These are phyloP conservation scores for Epizoanthus fatuus DNA, from an alignment of 92 coral and sea anemone species.

Conservation along the genomic window DNA sequence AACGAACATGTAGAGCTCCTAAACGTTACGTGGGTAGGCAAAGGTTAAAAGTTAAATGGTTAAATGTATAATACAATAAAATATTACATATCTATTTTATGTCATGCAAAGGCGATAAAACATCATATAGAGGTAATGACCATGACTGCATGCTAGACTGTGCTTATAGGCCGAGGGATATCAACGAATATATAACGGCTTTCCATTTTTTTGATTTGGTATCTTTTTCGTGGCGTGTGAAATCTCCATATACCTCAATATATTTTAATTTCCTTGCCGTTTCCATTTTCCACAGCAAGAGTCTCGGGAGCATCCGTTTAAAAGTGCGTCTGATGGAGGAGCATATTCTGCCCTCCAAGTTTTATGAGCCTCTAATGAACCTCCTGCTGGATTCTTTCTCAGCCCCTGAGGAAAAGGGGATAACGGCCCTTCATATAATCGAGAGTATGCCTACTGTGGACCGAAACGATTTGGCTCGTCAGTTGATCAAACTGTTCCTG, in stretches of 20 bases:
- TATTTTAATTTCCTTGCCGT: not conserved
- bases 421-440: constrained; percentile 81
- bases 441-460: constrained; percentile 86
- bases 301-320: constrained; percentile 91
- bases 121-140: no score
- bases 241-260: not conserved
- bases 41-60: no score
- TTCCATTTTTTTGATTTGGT: not conserved
- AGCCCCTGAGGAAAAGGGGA: constrained; percentile 49
- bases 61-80: no score
- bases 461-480: constrained; percentile 86
- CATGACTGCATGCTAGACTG: no score
- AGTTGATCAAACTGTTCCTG: constrained; percentile 87
- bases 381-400: constrained; percentile 76
- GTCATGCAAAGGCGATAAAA: no score
- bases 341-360: constrained; percentile 82
- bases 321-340: constrained; percentile 90
- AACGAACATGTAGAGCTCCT: no score
- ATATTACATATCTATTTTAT: no score
- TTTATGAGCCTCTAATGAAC: constrained; percentile 79
- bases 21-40: no score
- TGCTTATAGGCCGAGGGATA: no score
- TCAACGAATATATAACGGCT: no score
- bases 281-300: constrained; percentile 62
- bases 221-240: not conserved